These are phyloP conservation scores for Brachionus rubens DNA, from an alignment of 1,140 invertebrate species.

Conservation along the genomic window DNA sequence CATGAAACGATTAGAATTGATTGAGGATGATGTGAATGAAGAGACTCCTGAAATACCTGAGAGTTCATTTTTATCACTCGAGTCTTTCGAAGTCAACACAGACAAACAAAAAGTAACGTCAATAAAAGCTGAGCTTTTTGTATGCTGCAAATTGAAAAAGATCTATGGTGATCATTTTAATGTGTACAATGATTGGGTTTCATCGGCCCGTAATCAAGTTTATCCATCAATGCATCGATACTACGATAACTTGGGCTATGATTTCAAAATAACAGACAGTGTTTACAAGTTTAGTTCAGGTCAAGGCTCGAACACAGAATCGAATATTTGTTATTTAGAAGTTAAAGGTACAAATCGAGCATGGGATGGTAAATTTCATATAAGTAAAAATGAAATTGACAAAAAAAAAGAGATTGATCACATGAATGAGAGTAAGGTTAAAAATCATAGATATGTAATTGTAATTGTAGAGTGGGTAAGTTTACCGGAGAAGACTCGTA, in stretches of 20 bases:
- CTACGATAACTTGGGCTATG: slow-evolving; percentile 18
- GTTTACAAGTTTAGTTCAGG: background rate
- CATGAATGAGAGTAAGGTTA: background rate
- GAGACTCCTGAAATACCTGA: background rate
- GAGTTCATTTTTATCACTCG: background rate
- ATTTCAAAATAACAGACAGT: background rate
- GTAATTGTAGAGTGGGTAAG: slow-evolving; percentile 7
- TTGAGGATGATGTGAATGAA: background rate
- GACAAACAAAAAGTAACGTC: background rate
- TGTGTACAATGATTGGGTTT: slow-evolving; percentile 11
- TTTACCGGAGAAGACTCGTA: background rate
- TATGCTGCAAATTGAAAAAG: slow-evolving; percentile 19
- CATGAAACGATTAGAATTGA: background rate
- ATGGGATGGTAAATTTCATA: slow-evolving; percentile 29
- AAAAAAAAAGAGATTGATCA: slow-evolving; percentile 3
- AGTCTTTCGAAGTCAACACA: background rate
- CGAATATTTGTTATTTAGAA: slow-evolving; percentile 17
- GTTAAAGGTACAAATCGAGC: slow-evolving; percentile 28
- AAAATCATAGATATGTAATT: slow-evolving; percentile 3
- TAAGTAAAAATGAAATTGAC: slow-evolving; percentile 20
- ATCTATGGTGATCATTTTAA: background rate
- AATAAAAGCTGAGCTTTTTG: slow-evolving; percentile 12
- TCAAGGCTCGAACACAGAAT: background rate
- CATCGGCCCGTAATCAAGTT: background rate
- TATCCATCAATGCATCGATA: background rate